Evolutionary conservation across 35 echinoderm and acorn worm species (phyloP).

Genomic region (Apostichopus californicus): DNA sequence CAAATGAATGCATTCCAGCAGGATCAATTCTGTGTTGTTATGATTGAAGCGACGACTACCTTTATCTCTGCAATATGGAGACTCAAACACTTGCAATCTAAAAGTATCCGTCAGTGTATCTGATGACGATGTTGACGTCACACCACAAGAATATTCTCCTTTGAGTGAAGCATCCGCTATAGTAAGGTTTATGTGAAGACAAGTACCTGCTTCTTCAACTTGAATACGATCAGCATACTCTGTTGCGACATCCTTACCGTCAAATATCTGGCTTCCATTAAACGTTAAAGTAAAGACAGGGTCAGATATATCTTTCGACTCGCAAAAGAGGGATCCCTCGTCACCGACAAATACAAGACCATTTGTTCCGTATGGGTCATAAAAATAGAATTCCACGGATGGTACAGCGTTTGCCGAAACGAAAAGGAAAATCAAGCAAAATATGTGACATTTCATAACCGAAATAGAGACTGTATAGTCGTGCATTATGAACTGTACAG

Average conservation of each 20-base stretch:
- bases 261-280: neutral
- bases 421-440: neutral
- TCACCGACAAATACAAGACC: slow-evolving; percentile 13
- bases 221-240: neutral
- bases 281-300: neutral
- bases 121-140: neutral
- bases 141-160: neutral
- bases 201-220: neutral
- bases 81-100: neutral
- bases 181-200: neutral
- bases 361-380: neutral
- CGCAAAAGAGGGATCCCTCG: neutral
- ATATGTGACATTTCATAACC: neutral
- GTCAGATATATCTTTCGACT: neutral
- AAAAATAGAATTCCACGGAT: neutral
- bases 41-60: neutral
- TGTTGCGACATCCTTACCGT: neutral
- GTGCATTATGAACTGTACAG: neutral
- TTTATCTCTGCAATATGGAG: slow-evolving; percentile 1
- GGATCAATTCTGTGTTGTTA: neutral
- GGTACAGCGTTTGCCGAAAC: neutral
- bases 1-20: neutral
- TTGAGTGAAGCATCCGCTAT: neutral
- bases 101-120: neutral
- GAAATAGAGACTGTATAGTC: neutral